phyloP scores from a whole-genome alignment of 2,113 vertebrate genomes.

The Vidua chalybeata region DNA sequence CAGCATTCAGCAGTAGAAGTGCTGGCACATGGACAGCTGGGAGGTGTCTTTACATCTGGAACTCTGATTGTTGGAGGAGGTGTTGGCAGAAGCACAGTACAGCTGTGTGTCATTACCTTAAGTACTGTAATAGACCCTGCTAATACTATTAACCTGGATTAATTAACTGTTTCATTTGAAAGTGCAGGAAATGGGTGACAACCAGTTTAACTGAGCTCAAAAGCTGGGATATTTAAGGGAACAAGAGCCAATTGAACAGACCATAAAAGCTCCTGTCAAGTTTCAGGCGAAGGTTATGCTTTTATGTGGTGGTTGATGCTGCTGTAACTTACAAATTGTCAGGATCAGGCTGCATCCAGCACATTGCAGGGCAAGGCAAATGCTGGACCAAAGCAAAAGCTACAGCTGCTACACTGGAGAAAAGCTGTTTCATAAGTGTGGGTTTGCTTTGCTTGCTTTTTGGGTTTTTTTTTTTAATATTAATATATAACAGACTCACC shows the following conservation, averaged over 20 bases:
- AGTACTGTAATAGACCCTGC: background rate
- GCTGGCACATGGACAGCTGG: background rate
- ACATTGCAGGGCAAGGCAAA: fast-evolving
- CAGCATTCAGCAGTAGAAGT: background rate
- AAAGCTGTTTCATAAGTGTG: background rate
- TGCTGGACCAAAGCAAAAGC: background rate
- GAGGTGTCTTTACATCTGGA: background rate
- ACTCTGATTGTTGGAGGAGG: background rate
- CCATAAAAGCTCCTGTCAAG: background rate
- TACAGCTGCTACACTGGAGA: background rate
- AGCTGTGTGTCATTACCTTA: background rate
- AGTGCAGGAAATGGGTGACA: background rate
- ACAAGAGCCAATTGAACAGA: background rate
- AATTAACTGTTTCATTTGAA: background rate
- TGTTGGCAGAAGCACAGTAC: background rate
- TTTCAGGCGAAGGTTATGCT: background rate
- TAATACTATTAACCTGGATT: background rate
- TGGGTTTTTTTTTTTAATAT: too few relatives aligned
- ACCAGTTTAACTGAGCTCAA: background rate
- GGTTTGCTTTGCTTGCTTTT: background rate
- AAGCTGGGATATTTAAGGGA: background rate
- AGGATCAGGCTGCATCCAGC: background rate
- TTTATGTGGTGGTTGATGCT: background rate
- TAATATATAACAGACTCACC: background rate
- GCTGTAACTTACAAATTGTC: background rate